phyloP scores from a whole-genome alignment of 2,113 vertebrate species.

The Pluvialis apricaria region DNA sequence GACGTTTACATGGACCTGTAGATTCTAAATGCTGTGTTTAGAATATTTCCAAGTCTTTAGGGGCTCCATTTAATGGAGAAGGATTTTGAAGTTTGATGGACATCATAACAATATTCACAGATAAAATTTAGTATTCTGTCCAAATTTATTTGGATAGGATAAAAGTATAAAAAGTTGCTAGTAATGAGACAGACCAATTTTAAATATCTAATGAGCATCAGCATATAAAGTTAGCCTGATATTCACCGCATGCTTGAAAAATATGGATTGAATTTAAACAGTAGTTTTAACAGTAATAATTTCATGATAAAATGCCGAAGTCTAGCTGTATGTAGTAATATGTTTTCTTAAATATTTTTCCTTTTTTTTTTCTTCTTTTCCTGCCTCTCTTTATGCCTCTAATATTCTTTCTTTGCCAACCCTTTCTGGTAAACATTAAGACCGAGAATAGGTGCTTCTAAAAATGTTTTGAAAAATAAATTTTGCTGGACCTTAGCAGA shows the following conservation, averaged over 20 bases:
- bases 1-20: neutral
- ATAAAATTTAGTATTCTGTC: neutral
- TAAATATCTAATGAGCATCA: neutral
- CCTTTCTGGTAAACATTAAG: neutral
- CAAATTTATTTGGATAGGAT: neutral
- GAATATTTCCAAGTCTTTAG: slow-evolving; percentile 1
- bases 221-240: neutral
- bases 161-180: neutral
- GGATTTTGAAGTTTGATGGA: slow-evolving; percentile 6
- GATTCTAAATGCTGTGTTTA: slow-evolving; percentile 45
- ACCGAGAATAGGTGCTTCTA: neutral
- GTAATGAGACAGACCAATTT: neutral
- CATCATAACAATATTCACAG: neutral
- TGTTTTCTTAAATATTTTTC: neutral
- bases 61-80: neutral
- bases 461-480: neutral
- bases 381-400: neutral
- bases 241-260: neutral
- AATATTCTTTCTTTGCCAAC: neutral
- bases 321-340: neutral
- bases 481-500: neutral
- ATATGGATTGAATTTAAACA: neutral
- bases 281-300: neutral
- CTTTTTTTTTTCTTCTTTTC: neutral
- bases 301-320: neutral